Conservation (phyloP, 2,888 invertebrate genomes). For the Scelioninae gen. 2 region DNA sequence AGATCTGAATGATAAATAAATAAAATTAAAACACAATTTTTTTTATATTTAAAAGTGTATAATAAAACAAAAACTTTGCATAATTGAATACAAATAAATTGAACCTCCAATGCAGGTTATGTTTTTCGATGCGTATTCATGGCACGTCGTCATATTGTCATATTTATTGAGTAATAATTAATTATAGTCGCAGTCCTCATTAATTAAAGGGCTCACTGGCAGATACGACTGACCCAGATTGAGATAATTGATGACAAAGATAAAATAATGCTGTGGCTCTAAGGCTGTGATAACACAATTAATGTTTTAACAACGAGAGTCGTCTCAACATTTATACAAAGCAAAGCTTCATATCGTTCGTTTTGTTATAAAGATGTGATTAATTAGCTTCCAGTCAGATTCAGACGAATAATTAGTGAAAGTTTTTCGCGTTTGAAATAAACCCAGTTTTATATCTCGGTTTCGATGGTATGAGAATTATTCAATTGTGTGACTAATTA, state of each 20-base stretch:
- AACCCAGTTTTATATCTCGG: background rate
- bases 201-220: slow-evolving; percentile 54
- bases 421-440: background rate
- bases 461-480: background rate
- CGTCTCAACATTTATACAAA: slow-evolving; percentile 26
- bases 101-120: slow-evolving; percentile 6
- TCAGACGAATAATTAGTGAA: slow-evolving; percentile 3
- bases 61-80: no score
- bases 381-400: slow-evolving; percentile 6
- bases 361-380: slow-evolving; percentile 21
- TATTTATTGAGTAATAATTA: slow-evolving; percentile 56
- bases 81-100: no score
- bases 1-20: no score
- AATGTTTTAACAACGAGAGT: slow-evolving; percentile 42
- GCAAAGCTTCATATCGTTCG: slow-evolving; percentile 4
- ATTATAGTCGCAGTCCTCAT: slow-evolving; percentile 52
- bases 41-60: no score
- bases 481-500: background rate
- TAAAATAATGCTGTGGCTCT: slow-evolving; percentile 44
- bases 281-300: slow-evolving; percentile 54
- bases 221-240: slow-evolving; percentile 54
- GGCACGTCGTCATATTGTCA: slow-evolving; percentile 22
- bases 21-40: no score
- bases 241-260: slow-evolving; percentile 49
- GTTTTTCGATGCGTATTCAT: slow-evolving; percentile 8